Percentiles rank a stretch among this genome's conserved stretches.
Evolutionary conservation across 2,888 invertebrate species (phyloP).

Genomic region (Dasypogon diadema): DNA sequence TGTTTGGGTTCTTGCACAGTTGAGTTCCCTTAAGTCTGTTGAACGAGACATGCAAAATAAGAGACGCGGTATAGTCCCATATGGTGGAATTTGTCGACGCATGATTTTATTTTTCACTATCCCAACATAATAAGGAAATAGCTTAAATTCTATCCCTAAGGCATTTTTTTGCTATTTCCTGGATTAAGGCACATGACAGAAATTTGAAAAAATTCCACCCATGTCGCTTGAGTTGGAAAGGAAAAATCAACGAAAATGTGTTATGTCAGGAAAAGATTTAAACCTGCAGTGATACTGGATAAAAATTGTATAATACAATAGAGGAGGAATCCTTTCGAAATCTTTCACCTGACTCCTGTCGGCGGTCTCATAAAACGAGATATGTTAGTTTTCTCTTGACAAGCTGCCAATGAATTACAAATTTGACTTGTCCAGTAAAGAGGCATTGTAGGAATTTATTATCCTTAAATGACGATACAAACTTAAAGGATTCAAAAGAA

Average conservation of each 20-base stretch:
- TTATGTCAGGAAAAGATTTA: no score
- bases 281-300: no score
- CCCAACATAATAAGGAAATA: slow-evolving; percentile 45
- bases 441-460: not conserved
- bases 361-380: no score
- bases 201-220: not conserved
- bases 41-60: slow-evolving; percentile 44
- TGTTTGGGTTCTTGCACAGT: slow-evolving; percentile 40
- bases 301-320: no score
- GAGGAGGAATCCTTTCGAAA: no score
- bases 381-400: no score
- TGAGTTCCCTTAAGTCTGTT: slow-evolving; percentile 18
- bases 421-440: not conserved
- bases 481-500: slow-evolving; percentile 10
- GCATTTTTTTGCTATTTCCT: slow-evolving; percentile 27
- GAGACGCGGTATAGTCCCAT: slow-evolving; percentile 7
- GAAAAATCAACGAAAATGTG: no score
- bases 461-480: not conserved
- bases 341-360: no score
- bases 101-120: slow-evolving; percentile 30
- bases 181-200: slow-evolving; percentile 37
- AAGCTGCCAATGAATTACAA: slow-evolving; percentile 3
- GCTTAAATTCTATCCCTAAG: slow-evolving; percentile 15
- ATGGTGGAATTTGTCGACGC: slow-evolving; percentile 32
- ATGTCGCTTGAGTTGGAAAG: no score